Base-by-base conservation (phyloP, 2,888 invertebrate species). In the Sthenelais limicola region DNA sequence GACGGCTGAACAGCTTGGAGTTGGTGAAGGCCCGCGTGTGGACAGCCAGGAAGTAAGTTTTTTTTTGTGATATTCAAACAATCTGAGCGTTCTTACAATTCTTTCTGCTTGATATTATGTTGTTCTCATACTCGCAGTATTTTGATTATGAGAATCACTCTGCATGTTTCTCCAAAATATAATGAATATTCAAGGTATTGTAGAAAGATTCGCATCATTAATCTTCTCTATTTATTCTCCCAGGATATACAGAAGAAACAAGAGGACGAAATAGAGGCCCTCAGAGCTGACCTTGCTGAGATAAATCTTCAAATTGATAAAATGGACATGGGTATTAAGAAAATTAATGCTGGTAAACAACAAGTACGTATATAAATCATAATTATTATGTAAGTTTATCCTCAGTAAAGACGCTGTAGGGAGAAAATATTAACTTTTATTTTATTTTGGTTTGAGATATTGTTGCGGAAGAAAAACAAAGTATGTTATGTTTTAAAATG, bases 31-130 rank as follows among this genome's bases (percentile, higher is more conserved):
- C 18, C 79, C 81, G 24, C 79, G 79, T 9, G 79, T 76, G 54
- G 84, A 86, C 68, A 82, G 84, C 52, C 86, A 86, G 69, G 86
- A 87, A 81, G 85, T 85, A 67, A 73, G 58, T 38, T n/a, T n/a
- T n/a, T n/a, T n/a, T n/a, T 28, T 52, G 4, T 32, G n/a, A n/a
- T n/a, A n/a, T n/a, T n/a, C n/a, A n/a, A n/a, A n/a, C n/a, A n/a
- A n/a, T n/a, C n/a, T n/a, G n/a, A n/a, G n/a, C n/a, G n/a, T n/a
- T n/a, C n/a, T n/a, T n/a, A n/a, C n/a, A n/a, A n/a, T n/a, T n/a
- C n/a, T n/a, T n/a, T n/a, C n/a, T n/a, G n/a, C n/a, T n/a, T n/a
- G n/a, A n/a, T n/a, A n/a, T n/a, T n/a, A n/a, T n/a, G n/a, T n/a
- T n/a, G n/a, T n/a, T n/a, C n/a, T n/a, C n/a, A n/a, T n/a, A n/a